Conservation (phyloP, 2,888 invertebrate species). For the Drosophila formosana region DNA sequence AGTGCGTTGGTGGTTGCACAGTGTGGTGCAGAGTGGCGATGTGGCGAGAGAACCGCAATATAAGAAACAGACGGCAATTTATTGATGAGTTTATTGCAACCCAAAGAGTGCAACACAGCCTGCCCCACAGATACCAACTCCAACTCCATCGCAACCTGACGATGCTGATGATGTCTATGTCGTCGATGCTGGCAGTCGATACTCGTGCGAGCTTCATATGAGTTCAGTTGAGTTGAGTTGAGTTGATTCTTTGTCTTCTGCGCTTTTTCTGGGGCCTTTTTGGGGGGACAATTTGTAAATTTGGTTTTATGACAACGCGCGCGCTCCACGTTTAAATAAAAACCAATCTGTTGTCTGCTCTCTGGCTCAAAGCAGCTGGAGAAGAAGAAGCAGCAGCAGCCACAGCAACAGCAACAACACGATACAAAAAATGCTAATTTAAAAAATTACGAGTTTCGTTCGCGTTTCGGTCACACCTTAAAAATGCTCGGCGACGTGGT, state of each 20-base stretch:
- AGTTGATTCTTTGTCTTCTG: conserved; percentile 76
- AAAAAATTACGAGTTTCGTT: conserved; percentile 84
- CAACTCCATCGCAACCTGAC: conserved; percentile 31
- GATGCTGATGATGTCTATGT: conserved; percentile 80
- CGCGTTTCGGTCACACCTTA: conserved; percentile 82
- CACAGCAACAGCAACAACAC: not conserved
- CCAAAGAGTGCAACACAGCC: conserved; percentile 31
- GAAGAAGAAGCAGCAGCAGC: conserved; percentile 19
- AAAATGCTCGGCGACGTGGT: conserved; percentile 58
- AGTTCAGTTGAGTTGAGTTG: conserved; percentile 77
- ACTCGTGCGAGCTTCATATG: conserved; percentile 40
- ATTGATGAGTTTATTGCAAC: conserved; percentile 84
- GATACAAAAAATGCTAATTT: conserved; percentile 80
- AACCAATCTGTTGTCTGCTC: conserved; percentile 63
- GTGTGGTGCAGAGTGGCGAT: conserved; percentile 3
- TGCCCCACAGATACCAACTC: not conserved
- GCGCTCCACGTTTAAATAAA: conserved; percentile 73
- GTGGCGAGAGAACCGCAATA: conserved; percentile 57
- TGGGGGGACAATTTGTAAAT: conserved; percentile 82
- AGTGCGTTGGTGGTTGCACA: conserved; percentile 58
- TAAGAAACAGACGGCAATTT: conserved; percentile 78
- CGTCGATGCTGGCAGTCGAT: conserved; percentile 14
- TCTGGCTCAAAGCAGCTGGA: conserved; percentile 1
- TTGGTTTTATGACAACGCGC: conserved; percentile 81
- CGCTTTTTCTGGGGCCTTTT: conserved; percentile 10